These are phyloP conservation scores for Monopterus albus DNA, from an alignment of 2,113 vertebrate species.

Conservation along the genomic window DNA sequence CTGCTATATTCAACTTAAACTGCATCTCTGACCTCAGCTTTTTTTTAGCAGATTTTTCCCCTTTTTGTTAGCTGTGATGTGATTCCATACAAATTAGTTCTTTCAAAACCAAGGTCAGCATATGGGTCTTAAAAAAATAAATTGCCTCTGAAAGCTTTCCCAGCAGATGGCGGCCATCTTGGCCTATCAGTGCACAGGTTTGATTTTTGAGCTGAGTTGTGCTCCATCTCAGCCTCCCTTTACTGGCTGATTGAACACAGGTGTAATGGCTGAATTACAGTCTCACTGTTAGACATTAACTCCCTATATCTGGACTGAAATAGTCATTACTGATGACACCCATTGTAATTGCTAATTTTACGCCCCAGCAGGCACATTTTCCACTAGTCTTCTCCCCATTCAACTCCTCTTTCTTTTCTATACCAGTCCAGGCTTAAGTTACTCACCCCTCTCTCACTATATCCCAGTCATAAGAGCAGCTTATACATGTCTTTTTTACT, in stretches of 20 bases:
- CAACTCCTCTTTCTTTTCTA: constrained; percentile 69
- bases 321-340: constrained; percentile 97
- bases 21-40: constrained; percentile 19
- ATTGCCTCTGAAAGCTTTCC: constrained; percentile 86
- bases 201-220: constrained; percentile 80
- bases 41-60: no score
- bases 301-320: constrained; percentile 94
- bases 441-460: constrained; percentile 78
- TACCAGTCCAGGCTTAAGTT: constrained; percentile 86
- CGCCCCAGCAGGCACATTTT: constrained; percentile 93
- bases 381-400: constrained; percentile 75
- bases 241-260: constrained; percentile 89
- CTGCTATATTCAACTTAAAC: constrained; percentile 35
- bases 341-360: constrained; percentile 99
- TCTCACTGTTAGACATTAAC: constrained; percentile 90
- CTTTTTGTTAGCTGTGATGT: constrained; percentile 30
- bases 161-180: constrained; percentile 88
- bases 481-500: constrained; percentile 50
- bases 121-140: constrained; percentile 85
- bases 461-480: constrained; percentile 54
- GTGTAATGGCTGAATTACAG: constrained; percentile 93
- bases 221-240: constrained; percentile 79
- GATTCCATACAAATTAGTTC: constrained; percentile 74
- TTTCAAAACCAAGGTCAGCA: constrained; percentile 78
- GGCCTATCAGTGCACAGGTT: constrained; percentile 85